phyloP scores from a whole-genome alignment of 2,797 vertebrate genomes.

The Chrosomus eos region DNA sequence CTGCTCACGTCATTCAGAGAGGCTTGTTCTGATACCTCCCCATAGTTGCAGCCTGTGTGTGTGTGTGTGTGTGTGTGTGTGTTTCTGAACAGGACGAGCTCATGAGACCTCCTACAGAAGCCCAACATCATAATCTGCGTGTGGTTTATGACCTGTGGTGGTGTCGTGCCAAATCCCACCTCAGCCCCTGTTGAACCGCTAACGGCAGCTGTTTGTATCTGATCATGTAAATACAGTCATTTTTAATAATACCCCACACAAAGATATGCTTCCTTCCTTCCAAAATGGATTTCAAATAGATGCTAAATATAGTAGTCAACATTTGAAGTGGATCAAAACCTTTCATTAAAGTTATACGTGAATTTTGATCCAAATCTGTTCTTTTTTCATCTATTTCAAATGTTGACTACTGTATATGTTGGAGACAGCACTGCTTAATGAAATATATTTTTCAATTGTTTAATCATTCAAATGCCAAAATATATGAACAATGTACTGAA shows the following conservation, averaged over 20 bases:
- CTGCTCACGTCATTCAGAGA: not conserved
- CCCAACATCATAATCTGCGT: not conserved
- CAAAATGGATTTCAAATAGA: not conserved
- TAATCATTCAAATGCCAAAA: not conserved
- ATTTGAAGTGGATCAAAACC: too few relatives aligned
- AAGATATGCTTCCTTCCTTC: not conserved
- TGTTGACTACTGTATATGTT: not conserved
- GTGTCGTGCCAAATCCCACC: not conserved
- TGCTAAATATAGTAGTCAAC: not conserved
- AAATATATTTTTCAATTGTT: not conserved
- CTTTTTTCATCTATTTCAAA: too few relatives aligned
- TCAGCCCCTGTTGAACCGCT: not conserved
- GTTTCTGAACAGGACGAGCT: not conserved
- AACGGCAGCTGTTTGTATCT: not conserved
- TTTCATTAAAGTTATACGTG: too few relatives aligned
- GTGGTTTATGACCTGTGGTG: slow-evolving; percentile 1
- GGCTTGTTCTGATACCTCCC: not conserved
- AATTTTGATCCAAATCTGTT: too few relatives aligned
- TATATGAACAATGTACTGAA: not conserved
- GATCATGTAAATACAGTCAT: not conserved
- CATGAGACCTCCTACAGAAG: not conserved
- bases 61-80: not conserved
- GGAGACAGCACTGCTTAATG: not conserved
- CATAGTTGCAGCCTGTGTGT: not conserved
- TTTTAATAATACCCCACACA: not conserved